Conservation (phyloP, 2,113 vertebrate species). For the Ploceus nigricollis region DNA sequence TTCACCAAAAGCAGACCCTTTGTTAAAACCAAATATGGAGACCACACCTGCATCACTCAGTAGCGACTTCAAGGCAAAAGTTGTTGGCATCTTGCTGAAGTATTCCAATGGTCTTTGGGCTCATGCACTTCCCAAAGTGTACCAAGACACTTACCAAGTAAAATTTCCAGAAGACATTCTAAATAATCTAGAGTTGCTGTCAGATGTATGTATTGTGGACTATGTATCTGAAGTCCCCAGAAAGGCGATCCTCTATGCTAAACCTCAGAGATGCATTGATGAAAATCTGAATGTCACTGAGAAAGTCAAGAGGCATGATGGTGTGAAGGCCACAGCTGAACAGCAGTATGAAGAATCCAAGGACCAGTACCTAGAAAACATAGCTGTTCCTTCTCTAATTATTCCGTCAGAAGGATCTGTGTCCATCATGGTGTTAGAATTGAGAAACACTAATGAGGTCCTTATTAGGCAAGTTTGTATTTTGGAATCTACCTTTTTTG, state of each 20-base stretch:
- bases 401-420: conserved; percentile 80
- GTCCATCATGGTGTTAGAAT: conserved; percentile 85
- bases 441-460: conserved; percentile 80
- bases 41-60: neutral
- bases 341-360: conserved; percentile 49
- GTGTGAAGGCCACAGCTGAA: conserved; percentile 49
- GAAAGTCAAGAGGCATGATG: neutral
- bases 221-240: conserved; percentile 77
- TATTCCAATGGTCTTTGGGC: conserved; percentile 88
- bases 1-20: conserved; percentile 35
- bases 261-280: conserved; percentile 41
- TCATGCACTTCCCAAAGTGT: conserved; percentile 86
- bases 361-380: conserved; percentile 26
- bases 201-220: conserved; percentile 82
- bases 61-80: conserved; percentile 75
- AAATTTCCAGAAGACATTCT: conserved; percentile 81
- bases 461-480: conserved; percentile 80
- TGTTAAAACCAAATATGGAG: conserved; percentile 8
- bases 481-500: neutral
- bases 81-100: conserved; percentile 81
- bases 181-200: conserved; percentile 78
- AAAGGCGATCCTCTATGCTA: conserved; percentile 88
- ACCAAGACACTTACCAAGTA: conserved; percentile 81
- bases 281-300: conserved; percentile 67
- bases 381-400: conserved; percentile 73